phyloP scores from a whole-genome alignment of 2,113 vertebrate species.

The Trogon melanurus region DNA sequence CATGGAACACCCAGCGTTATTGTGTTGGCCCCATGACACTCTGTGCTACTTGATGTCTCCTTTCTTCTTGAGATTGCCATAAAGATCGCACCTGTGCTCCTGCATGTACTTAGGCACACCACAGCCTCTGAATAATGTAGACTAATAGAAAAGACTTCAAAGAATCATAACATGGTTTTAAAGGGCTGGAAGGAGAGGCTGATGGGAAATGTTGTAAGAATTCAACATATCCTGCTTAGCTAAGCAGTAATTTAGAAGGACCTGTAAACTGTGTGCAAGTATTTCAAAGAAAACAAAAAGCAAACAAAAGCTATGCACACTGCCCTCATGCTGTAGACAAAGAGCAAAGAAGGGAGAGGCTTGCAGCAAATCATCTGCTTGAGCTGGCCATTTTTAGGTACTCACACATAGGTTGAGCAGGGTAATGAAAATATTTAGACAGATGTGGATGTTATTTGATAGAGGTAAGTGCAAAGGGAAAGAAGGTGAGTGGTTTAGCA shows the following conservation, averaged over 20 bases:
- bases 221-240: slow-evolving; percentile 55
- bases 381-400: not conserved
- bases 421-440: not conserved
- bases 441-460: not conserved
- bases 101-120: slow-evolving; percentile 45
- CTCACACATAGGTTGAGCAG: not conserved
- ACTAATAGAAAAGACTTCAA: slow-evolving; percentile 62
- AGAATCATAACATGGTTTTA: slow-evolving; percentile 34
- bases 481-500: not conserved
- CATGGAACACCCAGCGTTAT: not conserved
- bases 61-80: slow-evolving; percentile 51
- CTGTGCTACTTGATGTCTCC: slow-evolving; percentile 40
- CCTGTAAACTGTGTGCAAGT: slow-evolving; percentile 13
- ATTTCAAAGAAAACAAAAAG: slow-evolving; percentile 58
- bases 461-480: not conserved
- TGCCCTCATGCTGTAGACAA: slow-evolving; percentile 12
- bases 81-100: slow-evolving; percentile 63
- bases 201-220: slow-evolving; percentile 51
- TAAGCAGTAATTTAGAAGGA: slow-evolving; percentile 49
- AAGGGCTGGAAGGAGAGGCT: slow-evolving; percentile 40
- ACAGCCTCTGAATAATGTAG: slow-evolving; percentile 61
- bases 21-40: not conserved
- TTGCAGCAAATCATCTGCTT: not conserved
- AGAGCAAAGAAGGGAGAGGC: slow-evolving; percentile 24
- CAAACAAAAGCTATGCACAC: slow-evolving; percentile 10